Percentiles rank a stretch among this genome's conserved stretches.
Conservation (phyloP, 2,113 vertebrate genomes). For the Holacanthus passer region DNA sequence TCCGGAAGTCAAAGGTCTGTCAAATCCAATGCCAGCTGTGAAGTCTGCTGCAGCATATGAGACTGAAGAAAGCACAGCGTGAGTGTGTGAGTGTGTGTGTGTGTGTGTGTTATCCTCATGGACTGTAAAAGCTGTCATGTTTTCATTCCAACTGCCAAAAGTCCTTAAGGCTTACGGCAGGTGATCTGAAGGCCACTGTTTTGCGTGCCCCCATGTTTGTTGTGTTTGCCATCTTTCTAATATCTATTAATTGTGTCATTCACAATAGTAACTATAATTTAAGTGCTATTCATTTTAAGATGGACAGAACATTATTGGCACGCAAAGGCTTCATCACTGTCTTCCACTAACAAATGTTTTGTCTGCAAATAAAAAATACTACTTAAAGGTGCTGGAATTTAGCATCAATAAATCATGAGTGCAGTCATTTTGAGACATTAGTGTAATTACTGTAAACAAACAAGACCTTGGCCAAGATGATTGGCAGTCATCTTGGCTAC, state of each 20-base stretch:
- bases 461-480: slow-evolving; percentile 17
- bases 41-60: slow-evolving; percentile 24
- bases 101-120: neutral
- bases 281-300: neutral
- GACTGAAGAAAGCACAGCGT: slow-evolving; percentile 15
- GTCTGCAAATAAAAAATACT: slow-evolving; percentile 18
- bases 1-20: slow-evolving; percentile 43
- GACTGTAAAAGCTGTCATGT: slow-evolving; percentile 54
- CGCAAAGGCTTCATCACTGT: slow-evolving; percentile 4
- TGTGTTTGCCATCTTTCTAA: neutral
- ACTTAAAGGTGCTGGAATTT: slow-evolving; percentile 34
- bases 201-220: neutral
- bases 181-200: neutral
- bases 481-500: neutral
- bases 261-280: neutral
- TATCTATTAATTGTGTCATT: neutral
- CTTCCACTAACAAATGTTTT: slow-evolving; percentile 11
- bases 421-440: slow-evolving; percentile 35
- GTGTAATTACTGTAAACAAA: slow-evolving; percentile 35
- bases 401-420: slow-evolving; percentile 7
- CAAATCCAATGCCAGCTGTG: slow-evolving; percentile 48
- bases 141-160: slow-evolving; percentile 40
- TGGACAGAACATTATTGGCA: slow-evolving; percentile 8
- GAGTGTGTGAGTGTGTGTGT: neutral
- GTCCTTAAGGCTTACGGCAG: neutral